Evolutionary conservation across 2,797 vertebrate genomes (phyloP).

Genomic region (Stomatorhinus walkeri): DNA sequence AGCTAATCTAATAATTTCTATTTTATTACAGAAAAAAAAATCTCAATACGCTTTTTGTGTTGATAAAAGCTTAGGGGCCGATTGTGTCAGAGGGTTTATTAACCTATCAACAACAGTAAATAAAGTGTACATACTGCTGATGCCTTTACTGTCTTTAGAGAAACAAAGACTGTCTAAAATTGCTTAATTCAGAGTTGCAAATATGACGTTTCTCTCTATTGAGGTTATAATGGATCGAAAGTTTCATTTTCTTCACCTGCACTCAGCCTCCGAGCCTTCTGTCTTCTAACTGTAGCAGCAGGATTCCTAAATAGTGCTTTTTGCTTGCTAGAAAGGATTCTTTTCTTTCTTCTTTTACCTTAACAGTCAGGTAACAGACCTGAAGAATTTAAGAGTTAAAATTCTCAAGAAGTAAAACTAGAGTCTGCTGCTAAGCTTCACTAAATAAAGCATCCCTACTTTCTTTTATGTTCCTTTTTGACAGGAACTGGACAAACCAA

Average conservation of each 20-base stretch:
- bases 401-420: neutral
- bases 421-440: neutral
- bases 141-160: neutral
- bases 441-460: neutral
- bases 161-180: neutral
- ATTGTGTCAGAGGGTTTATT: neutral
- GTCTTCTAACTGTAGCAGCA: neutral
- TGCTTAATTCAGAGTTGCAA: neutral
- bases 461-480: neutral
- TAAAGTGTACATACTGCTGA: neutral
- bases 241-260: neutral
- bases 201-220: neutral
- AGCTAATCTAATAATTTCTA: neutral
- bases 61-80: neutral
- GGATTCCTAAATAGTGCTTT: neutral
- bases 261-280: neutral
- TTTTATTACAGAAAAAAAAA: neutral
- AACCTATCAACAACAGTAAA: neutral
- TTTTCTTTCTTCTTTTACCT: neutral
- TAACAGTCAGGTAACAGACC: neutral
- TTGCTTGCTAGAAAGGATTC: neutral
- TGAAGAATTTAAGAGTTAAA: neutral
- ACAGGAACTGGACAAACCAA: neutral
- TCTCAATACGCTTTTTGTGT: neutral
- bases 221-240: neutral